phyloP scores from a whole-genome alignment of 2,888 invertebrate species.

The Netelia melanura region DNA sequence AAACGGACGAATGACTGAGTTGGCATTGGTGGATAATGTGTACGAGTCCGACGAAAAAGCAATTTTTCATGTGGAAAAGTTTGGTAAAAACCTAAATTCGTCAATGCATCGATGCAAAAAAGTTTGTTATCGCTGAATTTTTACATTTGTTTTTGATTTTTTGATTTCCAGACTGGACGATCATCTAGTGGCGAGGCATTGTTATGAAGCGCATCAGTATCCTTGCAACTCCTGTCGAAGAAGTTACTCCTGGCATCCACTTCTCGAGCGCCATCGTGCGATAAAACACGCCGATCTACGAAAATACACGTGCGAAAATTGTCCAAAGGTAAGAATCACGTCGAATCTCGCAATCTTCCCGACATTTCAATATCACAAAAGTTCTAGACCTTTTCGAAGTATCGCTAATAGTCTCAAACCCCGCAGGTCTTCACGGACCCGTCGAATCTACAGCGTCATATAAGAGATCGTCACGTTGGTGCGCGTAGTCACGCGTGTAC shows the following conservation, averaged over 20 bases:
- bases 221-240: constrained; percentile 94
- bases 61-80: background rate
- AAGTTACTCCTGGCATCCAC: constrained; percentile 92
- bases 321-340: constrained; percentile 90
- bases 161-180: constrained; percentile 91
- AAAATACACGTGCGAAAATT: constrained; percentile 97
- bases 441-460: constrained; percentile 98
- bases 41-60: background rate
- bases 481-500: constrained; percentile 98
- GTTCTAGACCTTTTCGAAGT: constrained; percentile 76
- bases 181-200: constrained; percentile 92
- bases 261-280: constrained; percentile 93
- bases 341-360: constrained; percentile 4
- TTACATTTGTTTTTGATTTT: background rate
- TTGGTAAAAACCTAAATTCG: background rate
- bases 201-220: constrained; percentile 91
- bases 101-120: background rate
- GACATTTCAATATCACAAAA: constrained; percentile 22
- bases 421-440: constrained; percentile 97
- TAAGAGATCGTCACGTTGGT: constrained; percentile 97
- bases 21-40: constrained; percentile 8
- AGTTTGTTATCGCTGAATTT: background rate
- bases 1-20: constrained; percentile 10
- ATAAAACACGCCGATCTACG: constrained; percentile 92
- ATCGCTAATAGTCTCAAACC: constrained; percentile 84